Evolutionary conservation across 2,888 invertebrate genomes (phyloP).

Genomic region (Helicoverpa assulta): DNA sequence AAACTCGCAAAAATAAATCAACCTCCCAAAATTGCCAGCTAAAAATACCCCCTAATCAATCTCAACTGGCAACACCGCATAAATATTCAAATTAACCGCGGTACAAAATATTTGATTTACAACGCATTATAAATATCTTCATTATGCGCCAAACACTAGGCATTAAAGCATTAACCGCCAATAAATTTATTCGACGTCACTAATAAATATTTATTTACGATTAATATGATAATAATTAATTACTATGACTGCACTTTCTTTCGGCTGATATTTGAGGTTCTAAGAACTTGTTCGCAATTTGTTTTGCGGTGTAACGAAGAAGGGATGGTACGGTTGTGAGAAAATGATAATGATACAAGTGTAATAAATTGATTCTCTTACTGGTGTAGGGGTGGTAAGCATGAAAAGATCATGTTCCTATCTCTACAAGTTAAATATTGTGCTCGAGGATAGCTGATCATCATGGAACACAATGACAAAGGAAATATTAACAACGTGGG

Average conservation of each 20-base stretch:
- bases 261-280: slow-evolving; percentile 77
- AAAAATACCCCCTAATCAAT: slow-evolving; percentile 32
- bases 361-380: slow-evolving; percentile 5
- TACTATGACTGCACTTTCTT: slow-evolving; percentile 71
- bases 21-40: slow-evolving; percentile 4
- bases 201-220: slow-evolving; percentile 83
- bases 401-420: neutral
- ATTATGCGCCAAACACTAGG: slow-evolving; percentile 65
- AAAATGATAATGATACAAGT: neutral
- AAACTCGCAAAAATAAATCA: neutral
- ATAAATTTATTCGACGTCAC: slow-evolving; percentile 74
- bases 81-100: slow-evolving; percentile 60
- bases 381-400: neutral
- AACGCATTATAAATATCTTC: slow-evolving; percentile 70
- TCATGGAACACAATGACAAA: too few relatives aligned
- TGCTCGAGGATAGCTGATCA: too few relatives aligned
- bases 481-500: too few relatives aligned
- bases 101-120: slow-evolving; percentile 65
- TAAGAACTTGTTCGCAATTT: slow-evolving; percentile 84
- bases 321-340: slow-evolving; percentile 66
- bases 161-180: slow-evolving; percentile 62
- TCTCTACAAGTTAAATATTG: neutral
- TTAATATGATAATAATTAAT: slow-evolving; percentile 78
- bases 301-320: slow-evolving; percentile 67
- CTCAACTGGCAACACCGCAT: slow-evolving; percentile 32